phyloP scores from a whole-genome alignment of 2,888 invertebrate species.

The Spialia ferax region DNA sequence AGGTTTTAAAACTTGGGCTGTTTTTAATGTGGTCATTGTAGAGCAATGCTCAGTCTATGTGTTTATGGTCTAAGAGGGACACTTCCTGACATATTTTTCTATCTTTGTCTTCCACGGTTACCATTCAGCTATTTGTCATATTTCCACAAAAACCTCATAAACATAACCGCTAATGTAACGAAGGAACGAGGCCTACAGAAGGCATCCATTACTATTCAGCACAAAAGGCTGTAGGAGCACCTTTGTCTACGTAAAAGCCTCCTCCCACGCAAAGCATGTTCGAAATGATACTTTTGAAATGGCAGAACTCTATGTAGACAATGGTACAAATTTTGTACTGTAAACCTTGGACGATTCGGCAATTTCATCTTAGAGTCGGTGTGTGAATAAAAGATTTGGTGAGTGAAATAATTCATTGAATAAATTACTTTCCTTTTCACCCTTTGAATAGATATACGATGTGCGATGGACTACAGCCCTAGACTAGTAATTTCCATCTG shows the following conservation, averaged over 20 bases:
- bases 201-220: slow-evolving; percentile 37
- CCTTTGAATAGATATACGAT: background rate
- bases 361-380: slow-evolving; percentile 16
- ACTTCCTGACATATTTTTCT: too few species aligned
- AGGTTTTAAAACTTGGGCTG: too few species aligned
- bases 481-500: background rate
- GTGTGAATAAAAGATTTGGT: background rate
- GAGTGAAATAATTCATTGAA: background rate
- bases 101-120: too few species aligned
- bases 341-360: slow-evolving; percentile 21
- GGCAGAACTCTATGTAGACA: slow-evolving; percentile 16
- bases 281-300: slow-evolving; percentile 38
- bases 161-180: slow-evolving; percentile 36
- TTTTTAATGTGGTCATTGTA: too few species aligned
- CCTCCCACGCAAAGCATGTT: slow-evolving; percentile 38
- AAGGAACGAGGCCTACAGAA: slow-evolving; percentile 33
- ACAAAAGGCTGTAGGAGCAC: slow-evolving; percentile 38
- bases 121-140: slow-evolving; percentile 10
- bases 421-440: too few species aligned
- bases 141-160: slow-evolving; percentile 12
- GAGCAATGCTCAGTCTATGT: too few species aligned
- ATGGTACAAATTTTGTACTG: slow-evolving; percentile 30
- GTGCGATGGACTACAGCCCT: background rate
- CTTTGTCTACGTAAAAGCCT: slow-evolving; percentile 41
- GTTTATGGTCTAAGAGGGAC: too few species aligned